phyloP scores from a whole-genome alignment of 2,113 vertebrate genomes.

The Oreochromis aureus region DNA sequence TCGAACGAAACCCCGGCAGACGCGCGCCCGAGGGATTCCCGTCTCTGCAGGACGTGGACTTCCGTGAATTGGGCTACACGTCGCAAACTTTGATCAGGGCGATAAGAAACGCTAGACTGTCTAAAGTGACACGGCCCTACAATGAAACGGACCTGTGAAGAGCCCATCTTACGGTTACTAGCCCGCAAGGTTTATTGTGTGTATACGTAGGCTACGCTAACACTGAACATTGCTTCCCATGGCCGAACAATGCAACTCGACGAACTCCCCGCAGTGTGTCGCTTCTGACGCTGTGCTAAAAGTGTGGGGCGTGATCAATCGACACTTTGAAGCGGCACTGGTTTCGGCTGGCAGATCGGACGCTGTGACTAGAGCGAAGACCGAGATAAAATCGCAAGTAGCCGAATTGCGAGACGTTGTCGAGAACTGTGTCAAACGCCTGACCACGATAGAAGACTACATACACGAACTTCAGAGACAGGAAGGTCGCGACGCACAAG shows the following conservation, averaged over 20 bases:
- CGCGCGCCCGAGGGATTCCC: too few species aligned
- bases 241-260: too few species aligned
- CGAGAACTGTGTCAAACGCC: not conserved
- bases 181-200: too few species aligned
- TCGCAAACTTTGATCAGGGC: not conserved
- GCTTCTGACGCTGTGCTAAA: fast-evolving
- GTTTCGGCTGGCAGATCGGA: not conserved
- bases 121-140: fast-evolving
- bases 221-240: too few species aligned
- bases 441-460: not conserved
- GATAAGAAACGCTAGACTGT: not conserved
- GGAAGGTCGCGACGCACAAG: fast-evolving
- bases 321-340: not conserved
- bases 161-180: too few species aligned
- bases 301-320: not conserved
- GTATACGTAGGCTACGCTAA: too few species aligned
- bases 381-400: not conserved
- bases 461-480: not conserved
- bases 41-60: too few species aligned
- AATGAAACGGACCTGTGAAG: not conserved
- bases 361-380: not conserved
- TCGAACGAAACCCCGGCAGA: too few species aligned
- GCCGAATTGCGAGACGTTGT: not conserved
- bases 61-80: not conserved
- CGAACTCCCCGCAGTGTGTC: too few species aligned